These are phyloP conservation scores for Rousettus madagascariensis DNA, from an alignment of 2,797 vertebrate genomes.

Conservation along the genomic window DNA sequence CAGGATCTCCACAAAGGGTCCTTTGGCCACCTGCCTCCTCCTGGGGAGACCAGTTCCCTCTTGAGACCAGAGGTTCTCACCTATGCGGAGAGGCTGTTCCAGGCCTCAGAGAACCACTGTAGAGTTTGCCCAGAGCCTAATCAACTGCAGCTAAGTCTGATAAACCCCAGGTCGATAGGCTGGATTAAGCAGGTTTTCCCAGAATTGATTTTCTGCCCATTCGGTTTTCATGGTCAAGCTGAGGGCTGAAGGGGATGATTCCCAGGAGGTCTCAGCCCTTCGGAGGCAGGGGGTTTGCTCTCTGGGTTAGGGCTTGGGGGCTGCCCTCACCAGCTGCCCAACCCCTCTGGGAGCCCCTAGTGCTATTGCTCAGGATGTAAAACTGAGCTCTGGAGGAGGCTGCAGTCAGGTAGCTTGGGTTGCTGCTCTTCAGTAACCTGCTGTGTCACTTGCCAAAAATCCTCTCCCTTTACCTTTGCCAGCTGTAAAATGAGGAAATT, in stretches of 20 bases:
- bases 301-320: neutral
- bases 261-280: neutral
- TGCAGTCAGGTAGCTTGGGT: neutral
- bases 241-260: neutral
- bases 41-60: neutral
- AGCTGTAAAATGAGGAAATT: neutral
- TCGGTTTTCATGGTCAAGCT: neutral
- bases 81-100: neutral
- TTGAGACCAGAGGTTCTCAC: neutral
- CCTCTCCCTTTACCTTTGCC: neutral
- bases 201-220: constrained; percentile 71
- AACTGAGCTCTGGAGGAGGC: neutral
- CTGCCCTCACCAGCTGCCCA: neutral
- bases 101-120: neutral
- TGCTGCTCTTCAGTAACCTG: neutral
- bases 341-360: neutral
- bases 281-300: neutral
- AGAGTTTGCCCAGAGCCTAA: constrained; percentile 17
- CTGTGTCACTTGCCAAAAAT: neutral
- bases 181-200: constrained; percentile 60
- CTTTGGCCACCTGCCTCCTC: neutral
- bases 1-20: neutral
- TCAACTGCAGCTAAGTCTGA: constrained; percentile 37
- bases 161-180: constrained; percentile 31
- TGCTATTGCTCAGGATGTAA: neutral